phyloP scores from a whole-genome alignment of 2,888 invertebrate species.

The Drosophila prolongata region DNA sequence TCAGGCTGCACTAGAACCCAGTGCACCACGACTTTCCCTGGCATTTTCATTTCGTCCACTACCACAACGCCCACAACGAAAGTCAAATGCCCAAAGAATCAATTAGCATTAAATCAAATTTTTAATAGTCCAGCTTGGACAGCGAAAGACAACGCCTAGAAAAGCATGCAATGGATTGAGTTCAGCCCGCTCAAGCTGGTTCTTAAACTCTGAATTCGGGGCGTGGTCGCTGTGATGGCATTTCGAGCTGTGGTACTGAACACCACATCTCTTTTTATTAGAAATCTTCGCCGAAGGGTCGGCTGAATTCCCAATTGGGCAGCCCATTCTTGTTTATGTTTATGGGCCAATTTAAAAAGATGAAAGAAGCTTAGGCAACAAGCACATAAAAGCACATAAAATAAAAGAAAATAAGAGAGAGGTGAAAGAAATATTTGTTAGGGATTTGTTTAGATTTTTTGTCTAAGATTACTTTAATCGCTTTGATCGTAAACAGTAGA shows the following conservation, averaged over 20 bases:
- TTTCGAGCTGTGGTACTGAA: constrained; percentile 14
- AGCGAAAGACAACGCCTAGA: constrained; percentile 9
- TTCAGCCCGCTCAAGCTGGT: neutral
- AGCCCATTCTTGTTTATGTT: constrained; percentile 20
- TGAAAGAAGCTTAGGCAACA: constrained; percentile 20
- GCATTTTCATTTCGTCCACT: constrained; percentile 1
- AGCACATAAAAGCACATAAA: constrained; percentile 6
- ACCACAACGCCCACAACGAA: constrained; percentile 54
- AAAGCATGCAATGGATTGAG: neutral
- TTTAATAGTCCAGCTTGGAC: constrained; percentile 46
- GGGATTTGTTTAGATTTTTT: constrained; percentile 19
- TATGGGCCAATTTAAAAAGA: constrained; percentile 16
- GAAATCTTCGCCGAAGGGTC: constrained; percentile 30
- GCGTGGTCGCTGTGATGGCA: constrained; percentile 26
- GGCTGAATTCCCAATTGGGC: constrained; percentile 11
- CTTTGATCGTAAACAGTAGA: constrained; percentile 1
- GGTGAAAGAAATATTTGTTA: constrained; percentile 19
- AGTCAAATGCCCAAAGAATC: constrained; percentile 52
- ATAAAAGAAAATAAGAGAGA: constrained; percentile 3
- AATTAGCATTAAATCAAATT: constrained; percentile 77
- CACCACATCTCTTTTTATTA: constrained; percentile 19
- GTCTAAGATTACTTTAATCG: constrained; percentile 12
- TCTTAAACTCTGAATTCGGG: constrained; percentile 6
- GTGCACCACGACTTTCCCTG: constrained; percentile 53
- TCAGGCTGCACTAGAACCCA: constrained; percentile 39